Percentiles rank a stretch among this genome's conserved stretches.
These are phyloP conservation scores for Dipodomys stephensi DNA, from an alignment of 2,113 vertebrate genomes.

Conservation along the genomic window DNA sequence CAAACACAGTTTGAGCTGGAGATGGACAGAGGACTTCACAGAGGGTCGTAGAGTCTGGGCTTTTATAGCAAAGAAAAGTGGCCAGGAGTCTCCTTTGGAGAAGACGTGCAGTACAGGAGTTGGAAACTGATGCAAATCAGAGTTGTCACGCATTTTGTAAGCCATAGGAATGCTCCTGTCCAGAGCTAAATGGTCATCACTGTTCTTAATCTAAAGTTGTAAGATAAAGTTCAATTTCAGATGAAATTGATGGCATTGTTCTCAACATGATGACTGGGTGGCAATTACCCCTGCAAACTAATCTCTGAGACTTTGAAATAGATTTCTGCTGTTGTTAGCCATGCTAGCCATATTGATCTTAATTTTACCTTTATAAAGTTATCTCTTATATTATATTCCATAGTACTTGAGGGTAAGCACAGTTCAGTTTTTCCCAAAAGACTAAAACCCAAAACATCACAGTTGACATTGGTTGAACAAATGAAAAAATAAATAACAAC, in stretches of 20 bases:
- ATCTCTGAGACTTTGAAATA: neutral
- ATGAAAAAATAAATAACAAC: neutral
- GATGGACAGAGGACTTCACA: neutral
- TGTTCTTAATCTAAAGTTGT: neutral
- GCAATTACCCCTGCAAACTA: neutral
- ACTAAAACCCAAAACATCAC: neutral
- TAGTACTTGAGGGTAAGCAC: neutral
- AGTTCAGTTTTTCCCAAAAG: neutral
- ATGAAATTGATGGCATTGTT: neutral
- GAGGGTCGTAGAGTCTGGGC: no score
- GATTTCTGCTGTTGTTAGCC: neutral
- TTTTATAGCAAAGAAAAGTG: neutral
- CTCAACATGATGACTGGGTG: neutral
- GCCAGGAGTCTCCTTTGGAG: no score
- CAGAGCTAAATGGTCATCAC: neutral
- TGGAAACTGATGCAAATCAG: neutral
- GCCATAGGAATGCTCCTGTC: neutral
- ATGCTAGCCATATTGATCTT: neutral
- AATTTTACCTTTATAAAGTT: neutral
- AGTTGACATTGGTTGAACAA: neutral
- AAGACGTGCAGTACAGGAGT: neutral
- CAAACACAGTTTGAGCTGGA: neutral
- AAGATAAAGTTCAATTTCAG: neutral
- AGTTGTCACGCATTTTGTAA: neutral
- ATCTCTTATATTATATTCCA: neutral